Percentiles rank a stretch among this genome's conserved stretches.
Evolutionary conservation across 23 tunicate species (phyloP).

Genomic region (Halocynthia aurantium): DNA sequence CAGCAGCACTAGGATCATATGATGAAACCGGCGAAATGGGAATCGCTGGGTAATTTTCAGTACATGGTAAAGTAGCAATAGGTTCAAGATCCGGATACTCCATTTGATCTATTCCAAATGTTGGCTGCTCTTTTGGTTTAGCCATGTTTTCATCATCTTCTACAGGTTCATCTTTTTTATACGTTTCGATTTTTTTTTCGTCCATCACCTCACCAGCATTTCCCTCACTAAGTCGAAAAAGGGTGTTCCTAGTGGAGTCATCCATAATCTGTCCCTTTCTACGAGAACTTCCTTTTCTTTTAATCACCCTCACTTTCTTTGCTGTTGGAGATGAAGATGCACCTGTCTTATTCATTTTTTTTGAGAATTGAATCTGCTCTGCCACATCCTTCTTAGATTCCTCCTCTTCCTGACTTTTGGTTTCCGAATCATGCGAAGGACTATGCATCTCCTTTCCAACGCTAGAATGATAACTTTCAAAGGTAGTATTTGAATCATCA

Average conservation of each 20-base stretch:
- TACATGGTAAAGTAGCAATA: too few species aligned
- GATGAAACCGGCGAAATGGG: too few species aligned
- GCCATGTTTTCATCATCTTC: not conserved
- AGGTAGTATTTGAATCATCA: slow-evolving; percentile 1
- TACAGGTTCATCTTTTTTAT: not conserved
- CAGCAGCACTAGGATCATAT: too few species aligned
- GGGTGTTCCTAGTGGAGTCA: slow-evolving; percentile 7
- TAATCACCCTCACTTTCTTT: slow-evolving; percentile 17
- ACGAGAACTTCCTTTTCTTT: slow-evolving; percentile 23
- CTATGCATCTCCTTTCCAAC: slow-evolving; percentile 8
- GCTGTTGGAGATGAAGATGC: too few species aligned
- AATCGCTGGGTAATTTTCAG: too few species aligned
- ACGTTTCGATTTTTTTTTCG: not conserved
- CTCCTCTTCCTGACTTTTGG: not conserved
- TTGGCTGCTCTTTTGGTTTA: not conserved
- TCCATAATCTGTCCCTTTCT: slow-evolving; percentile 12
- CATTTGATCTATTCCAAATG: too few species aligned
- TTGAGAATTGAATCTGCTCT: too few species aligned
- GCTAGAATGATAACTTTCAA: slow-evolving; percentile 14
- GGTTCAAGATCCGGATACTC: too few species aligned
- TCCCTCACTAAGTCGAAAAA: slow-evolving; percentile 1
- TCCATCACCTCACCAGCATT: not conserved
- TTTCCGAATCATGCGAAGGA: not conserved
- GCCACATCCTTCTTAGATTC: not conserved
- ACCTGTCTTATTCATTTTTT: too few species aligned